These are phyloP conservation scores for Sitta europaea DNA, from an alignment of 2,113 vertebrate species.

Conservation along the genomic window DNA sequence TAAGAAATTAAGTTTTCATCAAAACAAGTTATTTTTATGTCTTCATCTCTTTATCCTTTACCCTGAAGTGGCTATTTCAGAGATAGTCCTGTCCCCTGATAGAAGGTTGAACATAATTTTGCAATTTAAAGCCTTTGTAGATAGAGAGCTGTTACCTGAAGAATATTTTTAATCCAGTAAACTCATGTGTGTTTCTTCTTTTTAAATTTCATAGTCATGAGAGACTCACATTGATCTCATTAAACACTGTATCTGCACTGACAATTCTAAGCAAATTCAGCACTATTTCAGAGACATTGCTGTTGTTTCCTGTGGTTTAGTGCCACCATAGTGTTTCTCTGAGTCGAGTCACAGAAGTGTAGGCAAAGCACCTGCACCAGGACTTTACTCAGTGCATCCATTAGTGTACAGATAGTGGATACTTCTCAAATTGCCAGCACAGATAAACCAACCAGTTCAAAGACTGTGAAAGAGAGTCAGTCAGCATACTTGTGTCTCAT, in stretches of 20 bases:
- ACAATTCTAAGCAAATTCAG: background rate
- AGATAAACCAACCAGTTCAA: background rate
- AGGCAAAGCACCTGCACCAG: background rate
- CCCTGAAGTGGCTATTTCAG: background rate
- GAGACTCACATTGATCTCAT: background rate
- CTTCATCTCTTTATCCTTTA: background rate
- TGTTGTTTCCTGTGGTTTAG: background rate
- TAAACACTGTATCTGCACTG: background rate
- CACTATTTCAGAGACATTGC: background rate
- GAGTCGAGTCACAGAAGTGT: background rate
- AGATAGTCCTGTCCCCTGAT: background rate
- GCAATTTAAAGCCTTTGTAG: background rate
- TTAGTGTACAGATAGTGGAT: background rate
- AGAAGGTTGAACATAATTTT: background rate
- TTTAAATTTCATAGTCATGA: background rate
- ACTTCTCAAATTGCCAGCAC: background rate
- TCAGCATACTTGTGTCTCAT: background rate
- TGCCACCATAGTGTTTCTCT: background rate
- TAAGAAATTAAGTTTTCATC: background rate
- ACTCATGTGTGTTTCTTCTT: background rate
- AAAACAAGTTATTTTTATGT: background rate
- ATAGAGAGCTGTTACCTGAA: background rate
- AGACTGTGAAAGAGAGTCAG: background rate
- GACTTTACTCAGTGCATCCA: background rate
- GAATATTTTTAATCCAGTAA: background rate